Conservation (phyloP, 2,888 invertebrate species). For the Dynastes hyllus region DNA sequence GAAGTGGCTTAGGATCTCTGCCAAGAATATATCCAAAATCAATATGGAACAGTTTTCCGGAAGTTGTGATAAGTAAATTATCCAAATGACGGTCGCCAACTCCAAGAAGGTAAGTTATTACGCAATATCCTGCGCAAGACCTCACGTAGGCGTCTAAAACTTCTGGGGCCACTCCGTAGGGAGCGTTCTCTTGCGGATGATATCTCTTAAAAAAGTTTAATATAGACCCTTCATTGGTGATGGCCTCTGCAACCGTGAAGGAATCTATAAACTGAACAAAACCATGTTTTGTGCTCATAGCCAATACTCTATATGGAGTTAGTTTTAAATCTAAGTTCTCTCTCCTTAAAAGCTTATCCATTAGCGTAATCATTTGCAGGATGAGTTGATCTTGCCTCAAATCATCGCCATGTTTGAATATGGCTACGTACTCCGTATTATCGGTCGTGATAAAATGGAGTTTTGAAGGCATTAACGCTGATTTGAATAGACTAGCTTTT, state of each 20-base stretch:
- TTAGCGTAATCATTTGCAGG: constrained; percentile 97
- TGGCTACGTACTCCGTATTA: constrained; percentile 89
- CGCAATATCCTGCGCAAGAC: constrained; percentile 98
- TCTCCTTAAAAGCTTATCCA: constrained; percentile 94
- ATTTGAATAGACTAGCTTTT: constrained; percentile 95
- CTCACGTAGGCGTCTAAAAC: constrained; percentile 98
- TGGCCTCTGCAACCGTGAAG: constrained; percentile 92
- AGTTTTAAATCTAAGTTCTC: constrained; percentile 98
- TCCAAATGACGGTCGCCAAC: constrained; percentile 99
- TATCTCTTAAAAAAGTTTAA: constrained; percentile 94
- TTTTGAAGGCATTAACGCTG: constrained; percentile 95
- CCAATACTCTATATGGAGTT: constrained; percentile 95
- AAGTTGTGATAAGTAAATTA: constrained; percentile 92
- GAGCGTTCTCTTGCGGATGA: constrained; percentile 90
- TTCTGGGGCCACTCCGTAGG: constrained; percentile 93
- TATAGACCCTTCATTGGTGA: constrained; percentile 89
- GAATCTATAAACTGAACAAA: constrained; percentile 98
- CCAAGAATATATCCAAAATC: constrained; percentile 99
- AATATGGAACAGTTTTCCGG: constrained; percentile 95
- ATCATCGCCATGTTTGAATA: constrained; percentile 99
- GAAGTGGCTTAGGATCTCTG: constrained; percentile 98
- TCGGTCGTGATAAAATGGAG: constrained; percentile 90
- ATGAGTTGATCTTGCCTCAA: constrained; percentile 97
- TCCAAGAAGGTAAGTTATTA: constrained; percentile 97
- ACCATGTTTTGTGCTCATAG: constrained; percentile 96